Evolutionary conservation across 2,888 invertebrate genomes (phyloP), one percentile per base, ranked within the genome.

Genomic region (Lasioglossum morio): DNA sequence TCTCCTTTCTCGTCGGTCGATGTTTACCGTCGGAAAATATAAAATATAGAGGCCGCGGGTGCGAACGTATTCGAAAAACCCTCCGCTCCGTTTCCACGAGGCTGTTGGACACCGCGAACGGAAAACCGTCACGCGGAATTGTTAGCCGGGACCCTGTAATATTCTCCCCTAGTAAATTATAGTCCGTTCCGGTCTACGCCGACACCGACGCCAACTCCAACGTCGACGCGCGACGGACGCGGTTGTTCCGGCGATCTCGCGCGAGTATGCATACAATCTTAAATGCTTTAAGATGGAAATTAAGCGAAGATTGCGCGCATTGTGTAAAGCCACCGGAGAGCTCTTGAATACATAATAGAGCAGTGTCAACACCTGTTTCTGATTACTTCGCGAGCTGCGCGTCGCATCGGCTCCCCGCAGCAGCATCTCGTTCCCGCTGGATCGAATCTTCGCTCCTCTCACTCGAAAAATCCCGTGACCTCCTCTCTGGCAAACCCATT

Each of bases 251-350:
- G 72, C 76, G 70, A 53, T 73, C 66, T 37, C 48, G 82, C 76
- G 82, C 74, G 73, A 37, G 81, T 75, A 79, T 81, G 77, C 82
- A 77, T 82, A 74, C 84, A 81, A 82, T 89, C 86, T 88, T 89
- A 85, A 89, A 89, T 89, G 85, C 87, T 84, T 83, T 82, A 84
- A 89, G 88, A 84, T 89, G 81, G 88, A 89, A 89, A 89, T 87
- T 88, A 84, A 77, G 77, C 77, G 85, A 87, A 84, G 88, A 88
- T 89, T 88, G 87, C 87, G 84, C 84, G 80, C 77, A 82, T 81
- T 85, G 81, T 85, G 80, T 57, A 72, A 84, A 82, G 74, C 82
- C 76, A 82, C 85, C 76, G 46, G 81, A 87, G 81, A 85, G 74
- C 87, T 83, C 79, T 85, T 83, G 88, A 85, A 87, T 88, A 87